These are phyloP conservation scores for Cryptosula pallasiana DNA, from an alignment of 2,888 invertebrate genomes.

Conservation along the genomic window DNA sequence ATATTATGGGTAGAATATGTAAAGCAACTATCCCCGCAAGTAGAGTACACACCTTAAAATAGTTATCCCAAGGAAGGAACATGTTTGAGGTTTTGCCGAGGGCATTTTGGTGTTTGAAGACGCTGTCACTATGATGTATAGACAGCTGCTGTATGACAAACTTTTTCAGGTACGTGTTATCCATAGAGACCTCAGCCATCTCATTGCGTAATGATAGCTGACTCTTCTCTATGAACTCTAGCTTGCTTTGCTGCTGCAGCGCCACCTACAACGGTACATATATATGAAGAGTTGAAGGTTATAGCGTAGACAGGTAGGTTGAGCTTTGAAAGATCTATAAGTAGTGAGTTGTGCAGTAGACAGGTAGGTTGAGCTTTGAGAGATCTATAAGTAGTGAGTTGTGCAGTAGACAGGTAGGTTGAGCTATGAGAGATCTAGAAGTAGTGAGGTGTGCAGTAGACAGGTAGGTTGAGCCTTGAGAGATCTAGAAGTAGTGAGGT, in stretches of 20 bases:
- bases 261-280: background rate
- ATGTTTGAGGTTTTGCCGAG: background rate
- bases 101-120: background rate
- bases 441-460: background rate
- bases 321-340: too few relatives aligned
- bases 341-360: background rate
- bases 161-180: background rate
- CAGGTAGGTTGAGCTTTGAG: background rate
- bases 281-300: background rate
- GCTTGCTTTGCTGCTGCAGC: background rate
- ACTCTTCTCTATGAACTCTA: background rate
- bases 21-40: too few relatives aligned
- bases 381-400: background rate
- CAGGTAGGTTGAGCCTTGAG: background rate
- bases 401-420: background rate
- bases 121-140: background rate
- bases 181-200: background rate
- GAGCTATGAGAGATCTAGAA: too few relatives aligned
- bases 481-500: too few relatives aligned
- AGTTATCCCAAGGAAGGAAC: constrained; percentile 10
- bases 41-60: constrained; percentile 11
- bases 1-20: too few relatives aligned
- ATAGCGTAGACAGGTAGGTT: background rate
- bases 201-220: background rate
- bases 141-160: background rate